Percentiles rank a stretch among this genome's conserved stretches.
Evolutionary conservation across 2,113 vertebrate species (phyloP).

Genomic region (Psittacara wagleri): DNA sequence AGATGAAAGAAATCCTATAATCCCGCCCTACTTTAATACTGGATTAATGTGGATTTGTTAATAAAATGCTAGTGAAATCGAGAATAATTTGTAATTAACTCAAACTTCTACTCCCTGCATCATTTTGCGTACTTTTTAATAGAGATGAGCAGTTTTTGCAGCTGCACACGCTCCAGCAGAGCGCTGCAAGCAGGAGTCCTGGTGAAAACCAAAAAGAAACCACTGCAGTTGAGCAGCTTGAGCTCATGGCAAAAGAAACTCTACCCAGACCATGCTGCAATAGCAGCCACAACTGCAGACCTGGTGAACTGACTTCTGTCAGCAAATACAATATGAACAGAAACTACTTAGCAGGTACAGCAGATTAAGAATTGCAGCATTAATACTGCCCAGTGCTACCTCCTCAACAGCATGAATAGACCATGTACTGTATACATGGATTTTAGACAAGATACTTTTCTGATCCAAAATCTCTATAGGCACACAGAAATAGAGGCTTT

Average conservation of each 20-base stretch:
- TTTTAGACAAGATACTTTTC: background rate
- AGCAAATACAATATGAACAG: background rate
- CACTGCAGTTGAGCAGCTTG: background rate
- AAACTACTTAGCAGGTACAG: background rate
- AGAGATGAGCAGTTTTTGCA: conserved; percentile 18
- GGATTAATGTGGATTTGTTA: conserved; percentile 82
- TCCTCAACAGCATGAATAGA: background rate
- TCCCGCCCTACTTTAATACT: conserved; percentile 77
- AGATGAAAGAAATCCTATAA: conserved; percentile 81
- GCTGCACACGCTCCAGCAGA: background rate
- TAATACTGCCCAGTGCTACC: background rate
- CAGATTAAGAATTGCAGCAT: background rate
- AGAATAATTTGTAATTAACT: conserved; percentile 81
- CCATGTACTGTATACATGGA: background rate
- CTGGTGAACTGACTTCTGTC: background rate
- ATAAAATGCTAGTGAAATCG: conserved; percentile 79
- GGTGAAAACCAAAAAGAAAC: background rate
- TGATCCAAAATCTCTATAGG: background rate
- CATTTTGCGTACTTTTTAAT: conserved; percentile 60
- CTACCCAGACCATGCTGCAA: background rate
- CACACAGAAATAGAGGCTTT: background rate
- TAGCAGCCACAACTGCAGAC: background rate
- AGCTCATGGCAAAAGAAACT: background rate
- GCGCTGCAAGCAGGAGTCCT: background rate
- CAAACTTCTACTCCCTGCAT: conserved; percentile 54